Percentiles rank a stretch among this genome's conserved stretches.
phyloP scores from a whole-genome alignment of 2,797 vertebrate species.

The Notamacropus eugenii region DNA sequence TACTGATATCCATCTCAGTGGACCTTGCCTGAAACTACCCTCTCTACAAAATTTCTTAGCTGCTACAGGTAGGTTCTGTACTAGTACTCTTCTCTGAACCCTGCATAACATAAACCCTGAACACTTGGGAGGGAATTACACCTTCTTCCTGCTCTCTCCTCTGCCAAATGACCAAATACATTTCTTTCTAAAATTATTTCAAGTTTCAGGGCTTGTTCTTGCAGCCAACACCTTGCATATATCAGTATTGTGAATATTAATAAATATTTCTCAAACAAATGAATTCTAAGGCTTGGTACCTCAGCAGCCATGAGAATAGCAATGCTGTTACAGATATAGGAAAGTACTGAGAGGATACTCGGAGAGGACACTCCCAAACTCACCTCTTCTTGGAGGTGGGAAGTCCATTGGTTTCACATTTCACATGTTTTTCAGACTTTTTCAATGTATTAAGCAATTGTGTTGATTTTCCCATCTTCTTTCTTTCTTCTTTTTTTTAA shows the following conservation, averaged over 20 bases:
- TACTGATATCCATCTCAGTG: neutral
- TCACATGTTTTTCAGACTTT: neutral
- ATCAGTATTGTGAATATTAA: neutral
- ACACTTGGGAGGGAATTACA: neutral
- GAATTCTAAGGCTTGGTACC: neutral
- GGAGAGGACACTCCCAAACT: neutral
- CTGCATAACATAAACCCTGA: neutral
- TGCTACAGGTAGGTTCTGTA: neutral
- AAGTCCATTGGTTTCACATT: neutral
- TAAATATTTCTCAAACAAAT: neutral
- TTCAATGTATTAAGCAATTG: neutral
- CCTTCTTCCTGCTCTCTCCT: neutral
- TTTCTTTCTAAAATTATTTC: neutral
- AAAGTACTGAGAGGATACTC: neutral
- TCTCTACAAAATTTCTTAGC: neutral
- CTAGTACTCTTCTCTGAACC: neutral
- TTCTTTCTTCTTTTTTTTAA: neutral
- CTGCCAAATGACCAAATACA: neutral
- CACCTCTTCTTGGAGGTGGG: neutral
- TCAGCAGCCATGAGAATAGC: neutral
- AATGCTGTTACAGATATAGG: neutral
- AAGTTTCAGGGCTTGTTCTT: neutral
- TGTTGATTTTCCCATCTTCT: neutral
- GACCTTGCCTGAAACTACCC: neutral
- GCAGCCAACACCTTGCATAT: neutral